A percentile compares a stretch with the other conserved stretches of the same genome.
Evolutionary conservation across 2,888 invertebrate genomes (phyloP).

Genomic region (Margaritifera margaritifera): DNA sequence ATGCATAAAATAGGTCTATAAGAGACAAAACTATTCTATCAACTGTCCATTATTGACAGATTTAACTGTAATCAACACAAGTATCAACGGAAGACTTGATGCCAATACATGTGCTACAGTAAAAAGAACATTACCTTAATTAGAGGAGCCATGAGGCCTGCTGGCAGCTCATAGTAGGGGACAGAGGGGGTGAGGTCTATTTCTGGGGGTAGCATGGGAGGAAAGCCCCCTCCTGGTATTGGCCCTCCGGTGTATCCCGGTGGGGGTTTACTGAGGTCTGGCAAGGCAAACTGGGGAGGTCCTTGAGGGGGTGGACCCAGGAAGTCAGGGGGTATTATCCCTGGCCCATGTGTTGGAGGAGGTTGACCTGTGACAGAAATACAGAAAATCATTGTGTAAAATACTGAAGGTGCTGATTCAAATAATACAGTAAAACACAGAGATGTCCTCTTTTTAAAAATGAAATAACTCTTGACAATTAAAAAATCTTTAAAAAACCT

Average conservation of each 20-base stretch:
- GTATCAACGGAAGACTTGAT: background rate
- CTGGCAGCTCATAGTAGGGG: conserved; percentile 97
- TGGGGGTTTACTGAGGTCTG: conserved; percentile 68
- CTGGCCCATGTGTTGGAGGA: conserved; percentile 18
- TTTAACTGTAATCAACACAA: no score
- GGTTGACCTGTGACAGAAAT: background rate
- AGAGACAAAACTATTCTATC: no score
- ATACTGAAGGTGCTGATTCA: no score
- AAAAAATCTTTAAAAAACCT: no score
- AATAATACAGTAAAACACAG: no score
- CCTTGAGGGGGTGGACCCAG: conserved; percentile 61
- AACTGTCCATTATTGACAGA: no score
- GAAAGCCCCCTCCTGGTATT: conserved; percentile 41
- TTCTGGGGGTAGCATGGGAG: conserved; percentile 59
- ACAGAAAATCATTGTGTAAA: background rate
- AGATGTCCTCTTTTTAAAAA: no score
- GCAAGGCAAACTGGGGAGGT: conserved; percentile 51
- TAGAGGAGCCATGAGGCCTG: conserved; percentile 97
- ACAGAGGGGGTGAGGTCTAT: conserved; percentile 83
- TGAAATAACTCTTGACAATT: no score
- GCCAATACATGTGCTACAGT: background rate
- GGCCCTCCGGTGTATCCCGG: conserved; percentile 43
- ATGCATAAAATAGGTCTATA: no score
- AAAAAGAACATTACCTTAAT: conserved; percentile 81
- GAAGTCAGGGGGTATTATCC: conserved; percentile 86